Conservation (phyloP, 1,140 invertebrate genomes). For the Brachionus angularis region DNA sequence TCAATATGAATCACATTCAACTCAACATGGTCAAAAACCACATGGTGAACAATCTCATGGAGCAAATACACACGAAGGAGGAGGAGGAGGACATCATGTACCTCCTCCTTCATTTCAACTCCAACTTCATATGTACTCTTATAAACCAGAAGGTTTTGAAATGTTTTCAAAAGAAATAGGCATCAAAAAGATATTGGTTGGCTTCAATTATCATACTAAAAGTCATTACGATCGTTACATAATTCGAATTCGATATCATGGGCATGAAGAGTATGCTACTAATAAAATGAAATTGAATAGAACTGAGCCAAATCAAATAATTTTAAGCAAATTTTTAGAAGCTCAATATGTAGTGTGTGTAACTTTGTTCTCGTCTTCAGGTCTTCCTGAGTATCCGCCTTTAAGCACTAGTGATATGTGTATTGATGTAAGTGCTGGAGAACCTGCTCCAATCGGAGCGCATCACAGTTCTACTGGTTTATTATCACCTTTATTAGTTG, state of each 20-base stretch:
- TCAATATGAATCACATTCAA: background rate
- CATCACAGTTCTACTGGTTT: conserved; percentile 30
- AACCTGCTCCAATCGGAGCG: background rate
- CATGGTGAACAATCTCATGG: too few relatives aligned
- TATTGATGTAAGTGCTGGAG: conserved; percentile 26
- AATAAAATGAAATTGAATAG: conserved; percentile 21
- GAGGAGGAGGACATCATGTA: background rate
- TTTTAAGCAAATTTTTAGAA: conserved; percentile 23
- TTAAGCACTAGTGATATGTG: conserved; percentile 42
- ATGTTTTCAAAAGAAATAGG: conserved; percentile 1
- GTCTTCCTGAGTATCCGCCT: background rate
- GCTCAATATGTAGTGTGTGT: conserved; percentile 37
- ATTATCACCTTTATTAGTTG: conserved; percentile 24
- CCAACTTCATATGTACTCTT: background rate
- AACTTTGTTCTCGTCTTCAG: conserved; percentile 5
- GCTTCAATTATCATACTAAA: background rate
- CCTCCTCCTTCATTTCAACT: conserved; percentile 10
- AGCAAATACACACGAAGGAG: background rate
- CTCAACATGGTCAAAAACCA: too few relatives aligned
- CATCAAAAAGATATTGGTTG: conserved; percentile 1
- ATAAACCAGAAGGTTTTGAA: conserved; percentile 11
- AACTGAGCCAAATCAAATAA: conserved; percentile 13
- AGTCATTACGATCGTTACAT: conserved; percentile 26
- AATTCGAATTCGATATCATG: conserved; percentile 24
- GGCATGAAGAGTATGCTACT: conserved; percentile 20